phyloP scores from a whole-genome alignment of 1,140 invertebrate genomes.

The Drosophila malerkotliana region DNA sequence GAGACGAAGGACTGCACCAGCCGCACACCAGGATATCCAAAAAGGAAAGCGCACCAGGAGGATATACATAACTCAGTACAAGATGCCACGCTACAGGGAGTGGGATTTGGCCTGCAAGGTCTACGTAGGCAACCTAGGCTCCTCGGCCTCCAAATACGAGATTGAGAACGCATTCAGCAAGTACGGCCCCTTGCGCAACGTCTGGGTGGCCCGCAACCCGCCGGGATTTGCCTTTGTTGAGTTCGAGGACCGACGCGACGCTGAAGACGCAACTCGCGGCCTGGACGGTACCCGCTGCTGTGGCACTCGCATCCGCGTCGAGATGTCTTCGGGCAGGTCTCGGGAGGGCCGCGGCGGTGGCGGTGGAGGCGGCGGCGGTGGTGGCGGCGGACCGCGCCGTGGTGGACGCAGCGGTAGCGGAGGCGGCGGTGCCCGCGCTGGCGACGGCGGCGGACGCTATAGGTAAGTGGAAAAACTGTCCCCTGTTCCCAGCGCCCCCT shows the following conservation, averaged over 20 bases:
- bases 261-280: constrained; percentile 97
- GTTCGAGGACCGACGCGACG: constrained; percentile 98
- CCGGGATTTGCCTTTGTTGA: constrained; percentile 99
- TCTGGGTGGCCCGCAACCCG: constrained; percentile 98
- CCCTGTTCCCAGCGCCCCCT: background rate
- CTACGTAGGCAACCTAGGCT: constrained; percentile 98
- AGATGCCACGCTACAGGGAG: constrained; percentile 92
- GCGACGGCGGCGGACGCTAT: constrained; percentile 73
- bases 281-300: constrained; percentile 97
- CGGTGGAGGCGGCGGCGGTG: constrained; percentile 83
- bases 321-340: constrained; percentile 94
- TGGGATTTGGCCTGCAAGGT: constrained; percentile 98
- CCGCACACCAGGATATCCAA: background rate
- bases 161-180: constrained; percentile 96
- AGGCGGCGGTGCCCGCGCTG: constrained; percentile 63
- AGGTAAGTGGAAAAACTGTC: constrained; percentile 61
- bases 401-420: constrained; percentile 45
- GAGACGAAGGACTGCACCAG: background rate
- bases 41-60: background rate
- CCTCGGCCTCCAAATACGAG: constrained; percentile 95
- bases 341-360: constrained; percentile 88
- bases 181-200: constrained; percentile 97
- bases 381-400: constrained; percentile 17
- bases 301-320: constrained; percentile 92
- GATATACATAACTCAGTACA: constrained; percentile 5